Evolutionary conservation across 2,888 invertebrate genomes (phyloP).

Genomic region (Drosophila neotestacea): DNA sequence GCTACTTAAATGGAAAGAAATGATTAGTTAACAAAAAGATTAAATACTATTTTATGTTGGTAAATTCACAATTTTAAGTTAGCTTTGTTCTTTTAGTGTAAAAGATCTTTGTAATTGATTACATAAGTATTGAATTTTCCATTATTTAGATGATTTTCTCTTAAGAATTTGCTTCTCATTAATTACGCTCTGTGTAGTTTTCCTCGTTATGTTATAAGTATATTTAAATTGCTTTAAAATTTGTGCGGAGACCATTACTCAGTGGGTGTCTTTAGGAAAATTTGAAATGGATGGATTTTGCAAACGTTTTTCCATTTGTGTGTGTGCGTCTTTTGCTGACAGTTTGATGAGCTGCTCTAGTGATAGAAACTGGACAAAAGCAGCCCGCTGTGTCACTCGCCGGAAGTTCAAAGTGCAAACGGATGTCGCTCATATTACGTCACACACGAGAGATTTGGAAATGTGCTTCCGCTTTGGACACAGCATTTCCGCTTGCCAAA

Average conservation of each 20-base stretch:
- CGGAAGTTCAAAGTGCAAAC: conserved; percentile 76
- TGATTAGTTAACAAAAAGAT: not conserved
- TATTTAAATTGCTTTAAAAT: conserved; percentile 13
- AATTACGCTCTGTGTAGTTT: conserved; percentile 7
- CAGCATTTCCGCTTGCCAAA: conserved; percentile 41
- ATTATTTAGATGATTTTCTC: not conserved
- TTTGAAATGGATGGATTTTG: conserved; percentile 4
- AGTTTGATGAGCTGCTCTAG: conserved; percentile 43
- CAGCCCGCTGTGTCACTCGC: conserved; percentile 51
- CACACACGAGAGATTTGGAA: conserved; percentile 62
- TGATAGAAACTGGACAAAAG: conserved; percentile 30
- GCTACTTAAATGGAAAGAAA: not conserved
- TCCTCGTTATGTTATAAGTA: not conserved
- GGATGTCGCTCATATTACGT: conserved; percentile 73
- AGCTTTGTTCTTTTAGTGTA: not conserved
- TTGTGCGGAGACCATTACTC: conserved; percentile 9
- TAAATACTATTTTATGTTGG: not conserved
- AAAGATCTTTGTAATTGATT: too few species aligned
- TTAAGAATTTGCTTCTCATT: not conserved
- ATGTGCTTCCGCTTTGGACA: conserved; percentile 51
- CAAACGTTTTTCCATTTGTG: not conserved
- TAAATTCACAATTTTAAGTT: not conserved
- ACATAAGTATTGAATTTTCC: not conserved
- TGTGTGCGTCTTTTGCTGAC: conserved; percentile 25
- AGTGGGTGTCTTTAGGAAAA: conserved; percentile 8